phyloP scores from a whole-genome alignment of 2,113 vertebrate species.

The Myrmecophaga tridactyla region DNA sequence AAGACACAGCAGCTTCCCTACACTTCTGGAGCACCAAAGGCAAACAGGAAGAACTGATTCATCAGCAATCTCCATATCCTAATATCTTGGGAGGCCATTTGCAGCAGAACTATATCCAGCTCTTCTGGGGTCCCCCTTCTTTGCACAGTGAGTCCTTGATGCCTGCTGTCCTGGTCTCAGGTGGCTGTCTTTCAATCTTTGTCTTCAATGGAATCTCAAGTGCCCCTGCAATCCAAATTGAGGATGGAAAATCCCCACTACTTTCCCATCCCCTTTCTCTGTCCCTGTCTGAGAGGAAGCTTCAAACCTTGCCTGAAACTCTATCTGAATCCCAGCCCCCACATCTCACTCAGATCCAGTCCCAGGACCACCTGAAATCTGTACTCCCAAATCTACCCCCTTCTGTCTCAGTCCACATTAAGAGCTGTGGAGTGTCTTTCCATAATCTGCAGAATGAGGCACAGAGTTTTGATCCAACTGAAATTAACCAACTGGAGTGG shows the following conservation, averaged over 20 bases:
- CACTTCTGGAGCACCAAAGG: not conserved
- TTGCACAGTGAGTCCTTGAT: conserved; percentile 15
- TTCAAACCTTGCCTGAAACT: not conserved
- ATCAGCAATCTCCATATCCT: not conserved
- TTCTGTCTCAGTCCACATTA: not conserved
- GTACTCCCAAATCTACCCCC: not conserved
- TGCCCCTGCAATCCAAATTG: not conserved
- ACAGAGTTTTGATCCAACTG: not conserved
- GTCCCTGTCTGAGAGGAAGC: not conserved
- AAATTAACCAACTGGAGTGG: not conserved
- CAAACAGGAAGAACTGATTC: not conserved
- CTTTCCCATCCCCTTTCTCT: not conserved
- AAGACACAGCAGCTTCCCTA: no score
- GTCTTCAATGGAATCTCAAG: not conserved
- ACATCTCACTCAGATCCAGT: no score
- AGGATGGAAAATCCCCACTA: not conserved
- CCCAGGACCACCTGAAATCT: not conserved
- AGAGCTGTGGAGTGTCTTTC: not conserved
- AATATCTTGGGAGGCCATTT: not conserved
- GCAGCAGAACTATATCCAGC: not conserved
- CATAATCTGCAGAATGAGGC: not conserved
- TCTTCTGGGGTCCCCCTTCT: conserved; percentile 41
- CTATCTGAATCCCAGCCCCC: not conserved
- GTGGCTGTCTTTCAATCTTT: not conserved
- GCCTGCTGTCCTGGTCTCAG: not conserved